Conservation (phyloP, 1,140 invertebrate species). For the Brachionus rotundiformis region DNA sequence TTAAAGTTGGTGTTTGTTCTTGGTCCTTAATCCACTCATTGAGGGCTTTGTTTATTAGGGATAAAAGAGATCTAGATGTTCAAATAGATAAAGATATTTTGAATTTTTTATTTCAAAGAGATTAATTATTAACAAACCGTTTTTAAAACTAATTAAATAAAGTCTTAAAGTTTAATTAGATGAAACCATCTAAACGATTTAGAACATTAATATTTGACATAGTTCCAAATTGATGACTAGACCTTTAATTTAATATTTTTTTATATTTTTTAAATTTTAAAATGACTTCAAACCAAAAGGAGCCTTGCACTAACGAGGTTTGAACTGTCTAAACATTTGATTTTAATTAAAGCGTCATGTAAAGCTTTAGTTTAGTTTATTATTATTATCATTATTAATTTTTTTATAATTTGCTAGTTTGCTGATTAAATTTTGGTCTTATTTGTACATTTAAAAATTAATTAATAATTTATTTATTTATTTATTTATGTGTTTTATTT, state of each 20-base stretch:
- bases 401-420: slow-evolving; percentile 6
- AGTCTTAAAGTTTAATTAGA: background rate
- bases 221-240: background rate
- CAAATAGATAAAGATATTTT: no score
- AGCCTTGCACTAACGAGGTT: background rate
- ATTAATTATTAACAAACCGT: background rate
- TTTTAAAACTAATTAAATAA: background rate
- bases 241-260: background rate
- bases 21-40: background rate
- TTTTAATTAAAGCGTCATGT: background rate
- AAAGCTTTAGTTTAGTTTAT: slow-evolving; percentile 4
- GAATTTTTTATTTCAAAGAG: background rate
- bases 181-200: slow-evolving; percentile 14
- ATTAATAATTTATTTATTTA: no score
- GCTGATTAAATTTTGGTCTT: slow-evolving; percentile 54
- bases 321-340: slow-evolving; percentile 4
- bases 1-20: background rate
- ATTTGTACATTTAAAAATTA: no score
- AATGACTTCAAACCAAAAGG: background rate
- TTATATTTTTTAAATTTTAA: background rate
- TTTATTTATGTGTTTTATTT: slow-evolving; percentile 54
- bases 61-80: no score
- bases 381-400: no score
- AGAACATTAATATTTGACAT: slow-evolving; percentile 10
- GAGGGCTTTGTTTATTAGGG: no score